Evolutionary conservation across 2,797 vertebrate genomes (phyloP).

Genomic region (Peromyscus melanophrys): DNA sequence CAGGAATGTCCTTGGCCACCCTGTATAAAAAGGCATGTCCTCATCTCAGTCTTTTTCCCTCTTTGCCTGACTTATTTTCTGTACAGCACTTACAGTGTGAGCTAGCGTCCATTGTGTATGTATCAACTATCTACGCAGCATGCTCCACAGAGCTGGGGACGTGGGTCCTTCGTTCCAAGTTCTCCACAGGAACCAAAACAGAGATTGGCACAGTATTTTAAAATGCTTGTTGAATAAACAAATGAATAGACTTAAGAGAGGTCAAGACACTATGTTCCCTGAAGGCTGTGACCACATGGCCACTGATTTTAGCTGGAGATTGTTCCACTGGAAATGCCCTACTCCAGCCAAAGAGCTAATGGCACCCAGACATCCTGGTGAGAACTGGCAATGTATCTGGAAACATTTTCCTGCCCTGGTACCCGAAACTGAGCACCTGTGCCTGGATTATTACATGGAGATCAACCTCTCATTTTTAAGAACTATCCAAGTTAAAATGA

Average conservation of each 20-base stretch:
- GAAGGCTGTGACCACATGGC: not conserved
- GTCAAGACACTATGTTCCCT: not conserved
- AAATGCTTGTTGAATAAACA: conserved; percentile 43
- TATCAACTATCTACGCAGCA: not conserved
- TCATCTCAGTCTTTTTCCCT: not conserved
- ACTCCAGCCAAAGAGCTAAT: not conserved
- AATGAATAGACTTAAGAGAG: conserved; percentile 40
- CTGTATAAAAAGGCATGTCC: not conserved
- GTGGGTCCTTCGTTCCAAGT: not conserved
- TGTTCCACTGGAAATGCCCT: not conserved
- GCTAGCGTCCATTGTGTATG: not conserved
- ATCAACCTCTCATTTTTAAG: not conserved
- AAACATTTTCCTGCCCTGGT: not conserved
- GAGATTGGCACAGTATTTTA: not conserved
- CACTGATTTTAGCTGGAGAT: not conserved
- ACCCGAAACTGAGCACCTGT: not conserved
- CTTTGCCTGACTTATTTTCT: not conserved
- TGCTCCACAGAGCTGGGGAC: not conserved
- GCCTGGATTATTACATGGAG: not conserved
- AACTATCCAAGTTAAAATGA: not conserved
- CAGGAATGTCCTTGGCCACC: not conserved
- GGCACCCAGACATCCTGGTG: not conserved
- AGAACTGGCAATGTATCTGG: not conserved
- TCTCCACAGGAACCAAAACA: conserved; percentile 27
- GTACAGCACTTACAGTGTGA: not conserved